Conservation (phyloP, 2,113 vertebrate genomes). For the Sitta europaea region DNA sequence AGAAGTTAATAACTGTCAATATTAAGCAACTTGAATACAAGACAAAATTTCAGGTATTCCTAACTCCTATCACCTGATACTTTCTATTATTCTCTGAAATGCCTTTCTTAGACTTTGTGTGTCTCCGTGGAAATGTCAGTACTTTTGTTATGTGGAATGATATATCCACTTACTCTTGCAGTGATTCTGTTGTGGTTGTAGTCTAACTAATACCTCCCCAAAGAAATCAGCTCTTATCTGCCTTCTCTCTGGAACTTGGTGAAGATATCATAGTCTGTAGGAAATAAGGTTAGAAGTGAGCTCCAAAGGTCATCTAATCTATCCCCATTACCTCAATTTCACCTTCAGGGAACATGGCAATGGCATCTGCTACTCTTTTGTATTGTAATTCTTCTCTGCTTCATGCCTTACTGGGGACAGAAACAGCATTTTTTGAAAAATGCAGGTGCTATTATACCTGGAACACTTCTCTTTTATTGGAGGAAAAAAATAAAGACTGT, state of each 20-base stretch:
- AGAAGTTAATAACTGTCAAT: neutral
- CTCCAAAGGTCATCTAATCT: conserved; percentile 66
- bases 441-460: neutral
- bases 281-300: conserved; percentile 63
- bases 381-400: conserved; percentile 23
- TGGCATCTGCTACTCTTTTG: neutral
- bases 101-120: neutral
- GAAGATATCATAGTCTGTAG: conserved; percentile 59
- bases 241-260: conserved; percentile 44
- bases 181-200: conserved; percentile 23
- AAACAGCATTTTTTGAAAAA: neutral
- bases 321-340: conserved; percentile 55
- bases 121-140: conserved; percentile 12
- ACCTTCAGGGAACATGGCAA: conserved; percentile 51
- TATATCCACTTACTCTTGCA: conserved; percentile 25
- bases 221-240: conserved; percentile 61
- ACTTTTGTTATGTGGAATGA: conserved; percentile 27
- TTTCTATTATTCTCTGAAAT: neutral
- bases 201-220: conserved; percentile 55
- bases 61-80: neutral
- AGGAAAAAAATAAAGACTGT: neutral
- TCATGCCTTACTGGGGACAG: neutral
- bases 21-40: neutral
- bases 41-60: neutral
- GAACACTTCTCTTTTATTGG: neutral